Base-by-base conservation (phyloP, 2,113 vertebrate species). In the Cephalopholis sonnerati region DNA sequence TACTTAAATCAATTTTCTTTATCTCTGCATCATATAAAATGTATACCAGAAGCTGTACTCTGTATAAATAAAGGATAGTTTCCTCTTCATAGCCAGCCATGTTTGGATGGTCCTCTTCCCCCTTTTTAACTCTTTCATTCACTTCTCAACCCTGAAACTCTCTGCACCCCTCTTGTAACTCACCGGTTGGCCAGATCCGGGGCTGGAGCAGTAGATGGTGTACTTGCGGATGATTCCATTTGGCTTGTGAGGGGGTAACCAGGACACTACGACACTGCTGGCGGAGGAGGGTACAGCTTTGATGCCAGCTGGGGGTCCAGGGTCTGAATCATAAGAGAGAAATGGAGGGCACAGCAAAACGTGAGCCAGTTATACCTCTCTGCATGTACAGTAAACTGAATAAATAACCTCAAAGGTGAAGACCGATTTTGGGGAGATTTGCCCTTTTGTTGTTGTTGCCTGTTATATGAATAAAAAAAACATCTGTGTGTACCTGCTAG, bases 141-240 rank as follows among this genome's bases (percentile, higher is more conserved):
- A 74, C 73, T 59, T 57, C 12, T 50, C 70, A n/a, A 11, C 29
- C 20, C 63, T 64, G 18, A 89, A 90, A 83, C 75, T 79, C 76
- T 27, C 11, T 3, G 62, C 78, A 65, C 76, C 90, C 89, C 89
- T 82, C 55, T 44, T 20, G 78, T 55, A 55, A 92, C 98, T 93
- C 93, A 99, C 98, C 91, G 98, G 98, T 93, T 99, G 98, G 71
- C 97, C 97, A 5, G 97, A 98, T 53, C 98, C 98, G 0, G 97
- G 98, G 93, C 97, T 99, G 93, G 97, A 99, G 95, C 98, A 99
- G 95, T 99, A 99, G 95, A 99, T 99, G 93, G 97, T 99, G 94
- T 99, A 99, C 78, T 99, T 99, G 82, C 98, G 97, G 93, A 99
- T 99, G 91, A 99, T 97, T 83, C 98, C 98, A 16, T 99, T 99